Evolutionary conservation across 1,140 invertebrate species (phyloP).

Genomic region (Octopus bimaculoides): DNA sequence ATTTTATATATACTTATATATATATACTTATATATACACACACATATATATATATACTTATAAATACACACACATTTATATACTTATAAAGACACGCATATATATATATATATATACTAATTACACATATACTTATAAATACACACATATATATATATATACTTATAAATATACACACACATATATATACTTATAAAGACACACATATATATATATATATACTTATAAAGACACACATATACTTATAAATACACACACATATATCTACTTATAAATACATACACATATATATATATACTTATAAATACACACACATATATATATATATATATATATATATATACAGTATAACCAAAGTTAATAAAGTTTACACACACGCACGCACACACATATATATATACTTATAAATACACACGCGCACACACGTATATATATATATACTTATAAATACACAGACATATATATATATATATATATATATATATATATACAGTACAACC

Average conservation of each 20-base stretch:
- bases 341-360: neutral
- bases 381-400: conserved; percentile 9
- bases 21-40: neutral
- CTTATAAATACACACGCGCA: conserved; percentile 7
- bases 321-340: conserved; percentile 9
- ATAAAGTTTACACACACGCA: neutral
- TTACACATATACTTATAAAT: neutral
- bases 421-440: neutral
- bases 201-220: conserved; percentile 12
- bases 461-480: neutral
- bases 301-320: conserved; percentile 3
- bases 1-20: neutral
- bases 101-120: neutral
- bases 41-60: neutral
- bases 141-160: neutral
- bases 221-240: conserved; percentile 14
- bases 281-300: neutral
- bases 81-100: neutral
- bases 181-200: conserved; percentile 4
- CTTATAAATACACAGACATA: conserved; percentile 1
- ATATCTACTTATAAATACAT: conserved; percentile 13
- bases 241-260: conserved; percentile 10
- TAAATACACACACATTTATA: neutral
- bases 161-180: conserved; percentile 4
- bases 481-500: neutral